Conservation (phyloP, 2,113 vertebrate species). For the Lethenteron camtschaticum region DNA sequence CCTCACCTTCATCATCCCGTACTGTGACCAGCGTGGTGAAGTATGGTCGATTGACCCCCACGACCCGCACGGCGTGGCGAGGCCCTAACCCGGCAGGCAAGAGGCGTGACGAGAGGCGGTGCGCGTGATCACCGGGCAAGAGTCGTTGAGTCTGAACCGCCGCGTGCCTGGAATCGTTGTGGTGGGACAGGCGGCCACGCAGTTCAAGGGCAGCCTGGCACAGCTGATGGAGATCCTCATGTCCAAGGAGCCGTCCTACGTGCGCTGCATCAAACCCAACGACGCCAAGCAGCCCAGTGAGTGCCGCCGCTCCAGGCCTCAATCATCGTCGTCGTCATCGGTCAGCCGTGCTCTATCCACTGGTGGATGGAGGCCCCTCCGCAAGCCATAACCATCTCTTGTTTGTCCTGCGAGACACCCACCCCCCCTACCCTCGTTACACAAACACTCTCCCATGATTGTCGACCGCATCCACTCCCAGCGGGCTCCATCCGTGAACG, state of each 20-base stretch:
- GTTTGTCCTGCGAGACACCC: no score
- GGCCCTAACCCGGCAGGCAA: background rate
- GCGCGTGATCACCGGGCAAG: background rate
- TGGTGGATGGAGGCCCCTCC: no score
- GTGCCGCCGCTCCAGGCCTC: background rate
- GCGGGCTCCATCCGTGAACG: no score
- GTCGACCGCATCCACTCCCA: no score
- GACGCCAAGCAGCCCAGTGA: constrained; percentile 79
- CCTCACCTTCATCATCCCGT: no score
- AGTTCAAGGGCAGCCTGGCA: constrained; percentile 80
- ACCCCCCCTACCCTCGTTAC: no score
- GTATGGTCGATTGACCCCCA: no score
- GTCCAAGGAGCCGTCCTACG: constrained; percentile 90
- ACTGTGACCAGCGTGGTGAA: no score
- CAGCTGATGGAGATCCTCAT: constrained; percentile 93
- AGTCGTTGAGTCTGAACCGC: background rate
- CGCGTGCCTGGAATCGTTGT: background rate
- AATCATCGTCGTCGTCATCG: background rate
- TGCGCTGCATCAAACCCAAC: constrained; percentile 92
- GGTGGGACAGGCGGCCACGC: constrained; percentile 52
- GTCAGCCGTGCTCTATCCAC: background rate
- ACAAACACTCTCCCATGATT: no score
- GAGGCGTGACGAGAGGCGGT: background rate
- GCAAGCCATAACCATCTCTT: no score
- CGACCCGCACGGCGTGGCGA: background rate